Conservation (phyloP, 2,797 vertebrate species). For the Phalanger gymnotis region DNA sequence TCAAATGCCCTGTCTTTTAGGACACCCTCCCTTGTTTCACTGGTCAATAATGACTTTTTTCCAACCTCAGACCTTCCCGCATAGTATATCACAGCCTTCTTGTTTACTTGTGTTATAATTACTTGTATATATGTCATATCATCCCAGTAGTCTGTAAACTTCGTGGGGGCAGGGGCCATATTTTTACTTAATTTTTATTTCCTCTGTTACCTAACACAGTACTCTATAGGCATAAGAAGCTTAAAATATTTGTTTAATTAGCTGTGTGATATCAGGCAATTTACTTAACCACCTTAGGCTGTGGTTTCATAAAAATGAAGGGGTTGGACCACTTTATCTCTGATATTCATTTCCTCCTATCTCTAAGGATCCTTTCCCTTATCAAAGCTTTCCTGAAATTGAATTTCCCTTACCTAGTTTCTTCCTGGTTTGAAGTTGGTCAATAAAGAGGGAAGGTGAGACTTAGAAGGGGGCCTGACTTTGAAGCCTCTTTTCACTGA, state of each 20-base stretch:
- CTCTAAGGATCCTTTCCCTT: not conserved
- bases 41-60: not conserved
- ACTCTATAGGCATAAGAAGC: constrained; percentile 14
- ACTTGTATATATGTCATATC: not conserved
- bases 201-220: not conserved
- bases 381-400: not conserved
- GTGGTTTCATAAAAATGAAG: not conserved
- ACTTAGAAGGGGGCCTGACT: not conserved
- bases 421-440: not conserved
- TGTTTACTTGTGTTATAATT: not conserved
- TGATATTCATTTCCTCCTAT: not conserved
- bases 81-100: not conserved
- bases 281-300: not conserved
- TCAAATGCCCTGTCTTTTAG: not conserved
- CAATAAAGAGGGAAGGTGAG: not conserved
- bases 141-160: constrained; percentile 13
- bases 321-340: not conserved
- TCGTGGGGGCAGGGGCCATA: not conserved
- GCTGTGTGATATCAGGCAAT: not conserved
- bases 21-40: not conserved
- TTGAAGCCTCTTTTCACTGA: not conserved
- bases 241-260: constrained; percentile 24
- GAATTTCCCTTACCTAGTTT: not conserved
- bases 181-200: not conserved
- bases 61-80: not conserved